A percentile compares a stretch with the other conserved stretches of the same genome.
These are phyloP conservation scores for Actias luna DNA, from an alignment of 2,888 invertebrate species.

Conservation along the genomic window DNA sequence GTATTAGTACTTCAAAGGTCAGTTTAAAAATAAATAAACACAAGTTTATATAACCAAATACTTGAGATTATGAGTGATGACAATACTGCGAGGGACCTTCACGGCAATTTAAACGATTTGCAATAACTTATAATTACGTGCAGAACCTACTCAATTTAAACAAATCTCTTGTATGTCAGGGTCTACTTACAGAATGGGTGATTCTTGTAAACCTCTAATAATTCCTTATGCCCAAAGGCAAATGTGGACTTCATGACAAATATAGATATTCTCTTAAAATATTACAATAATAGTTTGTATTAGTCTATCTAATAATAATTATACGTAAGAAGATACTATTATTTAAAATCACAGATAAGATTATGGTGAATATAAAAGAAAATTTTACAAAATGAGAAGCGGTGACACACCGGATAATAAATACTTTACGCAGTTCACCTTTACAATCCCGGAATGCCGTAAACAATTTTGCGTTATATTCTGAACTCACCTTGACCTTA, in stretches of 20 bases:
- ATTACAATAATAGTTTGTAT: too few relatives aligned
- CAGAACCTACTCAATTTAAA: neutral
- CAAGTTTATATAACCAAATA: slow-evolving; percentile 6
- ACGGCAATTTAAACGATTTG: slow-evolving; percentile 7
- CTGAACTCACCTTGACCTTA: slow-evolving; percentile 40
- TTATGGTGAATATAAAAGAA: neutral
- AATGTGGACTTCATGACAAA: neutral
- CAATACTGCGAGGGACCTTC: slow-evolving; percentile 9
- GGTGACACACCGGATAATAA: slow-evolving; percentile 38
- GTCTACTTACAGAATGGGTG: neutral
- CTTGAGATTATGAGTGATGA: slow-evolving; percentile 3
- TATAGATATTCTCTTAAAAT: too few relatives aligned
- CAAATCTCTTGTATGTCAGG: slow-evolving; percentile 2
- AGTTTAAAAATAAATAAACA: slow-evolving; percentile 7
- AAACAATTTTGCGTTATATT: slow-evolving; percentile 24
- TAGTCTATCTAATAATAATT: neutral
- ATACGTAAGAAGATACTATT: too few relatives aligned
- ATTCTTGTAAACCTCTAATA: neutral
- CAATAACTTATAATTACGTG: slow-evolving; percentile 5
- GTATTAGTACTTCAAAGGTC: slow-evolving; percentile 22
- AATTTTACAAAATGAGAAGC: neutral
- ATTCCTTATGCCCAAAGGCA: neutral
- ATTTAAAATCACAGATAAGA: neutral
- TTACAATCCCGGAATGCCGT: slow-evolving; percentile 44
- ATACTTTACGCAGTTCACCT: slow-evolving; percentile 43